Evolutionary conservation across 2,797 vertebrate genomes (phyloP).

Genomic region (Sebastes itinus): DNA sequence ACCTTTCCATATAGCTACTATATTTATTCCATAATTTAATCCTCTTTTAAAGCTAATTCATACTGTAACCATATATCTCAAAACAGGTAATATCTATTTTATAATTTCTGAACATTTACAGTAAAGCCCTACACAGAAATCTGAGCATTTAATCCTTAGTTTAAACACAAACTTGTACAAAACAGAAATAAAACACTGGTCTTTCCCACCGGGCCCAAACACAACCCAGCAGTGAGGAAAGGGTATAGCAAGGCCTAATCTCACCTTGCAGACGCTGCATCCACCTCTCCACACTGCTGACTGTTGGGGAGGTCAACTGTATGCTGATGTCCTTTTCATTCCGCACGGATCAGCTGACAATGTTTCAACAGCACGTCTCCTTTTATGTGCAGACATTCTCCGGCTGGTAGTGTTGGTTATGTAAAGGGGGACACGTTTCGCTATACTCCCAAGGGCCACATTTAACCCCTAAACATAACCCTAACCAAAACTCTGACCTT

Average conservation of each 20-base stretch:
- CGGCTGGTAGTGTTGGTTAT: background rate
- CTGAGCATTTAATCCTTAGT: background rate
- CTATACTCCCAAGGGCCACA: background rate
- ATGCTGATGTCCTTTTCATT: slow-evolving; percentile 58
- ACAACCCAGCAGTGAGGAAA: background rate
- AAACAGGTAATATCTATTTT: background rate
- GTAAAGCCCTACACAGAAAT: background rate
- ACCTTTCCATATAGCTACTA: background rate
- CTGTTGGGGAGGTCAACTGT: slow-evolving; percentile 47
- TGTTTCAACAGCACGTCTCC: slow-evolving; percentile 28
- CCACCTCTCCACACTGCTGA: slow-evolving; percentile 57
- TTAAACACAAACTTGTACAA: background rate
- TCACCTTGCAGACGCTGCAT: slow-evolving; percentile 37
- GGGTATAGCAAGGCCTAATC: background rate
- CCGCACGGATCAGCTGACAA: slow-evolving; percentile 33
- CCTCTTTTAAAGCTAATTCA: background rate
- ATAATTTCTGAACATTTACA: background rate
- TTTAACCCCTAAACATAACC: background rate
- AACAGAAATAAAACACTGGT: background rate
- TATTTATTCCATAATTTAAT: background rate
- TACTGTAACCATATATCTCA: background rate
- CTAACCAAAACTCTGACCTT: background rate
- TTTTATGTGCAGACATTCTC: slow-evolving; percentile 36
- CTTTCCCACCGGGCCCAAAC: background rate
- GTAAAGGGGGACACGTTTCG: background rate